Base-by-base conservation (phyloP, 2,888 invertebrate species). In the Drosophila maculinotata region DNA sequence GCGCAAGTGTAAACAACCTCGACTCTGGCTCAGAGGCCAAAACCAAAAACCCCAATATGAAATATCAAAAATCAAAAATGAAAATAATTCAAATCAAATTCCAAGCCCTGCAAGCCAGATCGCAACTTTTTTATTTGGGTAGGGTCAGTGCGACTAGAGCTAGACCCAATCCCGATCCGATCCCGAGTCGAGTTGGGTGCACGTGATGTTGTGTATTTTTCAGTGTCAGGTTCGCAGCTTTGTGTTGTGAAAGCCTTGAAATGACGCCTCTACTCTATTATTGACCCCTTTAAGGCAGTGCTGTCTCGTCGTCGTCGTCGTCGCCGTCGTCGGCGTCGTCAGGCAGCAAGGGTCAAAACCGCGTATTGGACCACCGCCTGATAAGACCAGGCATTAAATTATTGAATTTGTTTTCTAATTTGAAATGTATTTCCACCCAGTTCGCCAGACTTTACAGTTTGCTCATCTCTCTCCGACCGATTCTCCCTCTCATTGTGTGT, bases 341-440 rank as follows among this genome's bases (percentile, higher is more conserved):
- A n/a, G 58, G 59, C 41, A 35, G 47, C 39, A 69, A 67, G 78
- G 87, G 77, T 84, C 81, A 80, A 81, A 82, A 67, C 49, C 68
- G 76, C 62, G 56, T 79, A 54, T 73, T 56, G 23, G 35, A 41
- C 49, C 28, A 12, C 52, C 42, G 58, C 70, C 70, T 79, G 80
- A 81, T 81, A 81, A 81, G 54, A 20, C 20, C 17, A 44, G 57
- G 12, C n/a, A 30, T 17, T 30, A 17, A 15, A 62, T 57, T 83
- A 77, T 77, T 80, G 67, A 81, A 77, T 83, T 69, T 80, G 66
- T 75, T 80, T 87, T 82, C 72, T 72, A 67, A 78, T 65, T 66
- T 47, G 9, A 64, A 42, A 36, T 54, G 12, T 42, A 54, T 42
- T 42, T 26, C 28, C 42, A 48, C 26, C 15, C 41, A 52, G 20